These are phyloP conservation scores for Apoderus coryli DNA, from an alignment of 2,888 invertebrate genomes.

Conservation along the genomic window DNA sequence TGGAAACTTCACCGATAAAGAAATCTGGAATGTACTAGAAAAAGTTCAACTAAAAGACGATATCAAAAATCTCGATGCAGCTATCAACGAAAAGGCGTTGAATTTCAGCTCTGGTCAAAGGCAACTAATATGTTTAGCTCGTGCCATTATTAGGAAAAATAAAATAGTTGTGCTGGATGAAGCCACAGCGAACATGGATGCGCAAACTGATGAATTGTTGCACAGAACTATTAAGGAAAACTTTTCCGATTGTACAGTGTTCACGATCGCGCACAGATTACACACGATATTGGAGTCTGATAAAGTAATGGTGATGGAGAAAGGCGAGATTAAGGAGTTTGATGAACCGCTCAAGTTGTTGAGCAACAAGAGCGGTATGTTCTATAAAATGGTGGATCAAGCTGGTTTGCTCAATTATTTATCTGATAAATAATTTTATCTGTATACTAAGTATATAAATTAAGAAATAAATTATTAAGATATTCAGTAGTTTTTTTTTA, in stretches of 20 bases:
- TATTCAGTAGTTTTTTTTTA: too few species aligned
- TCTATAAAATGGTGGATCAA: slow-evolving; percentile 52
- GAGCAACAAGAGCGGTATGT: slow-evolving; percentile 41
- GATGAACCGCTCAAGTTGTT: slow-evolving; percentile 32
- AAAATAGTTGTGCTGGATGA: slow-evolving; percentile 39
- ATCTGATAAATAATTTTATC: too few species aligned
- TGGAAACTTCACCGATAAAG: slow-evolving; percentile 17
- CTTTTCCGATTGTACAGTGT: slow-evolving; percentile 37
- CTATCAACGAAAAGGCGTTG: slow-evolving; percentile 32
- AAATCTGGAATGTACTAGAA: slow-evolving; percentile 21
- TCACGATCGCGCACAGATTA: slow-evolving; percentile 32
- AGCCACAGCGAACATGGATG: slow-evolving; percentile 72
- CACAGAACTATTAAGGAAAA: slow-evolving; percentile 41
- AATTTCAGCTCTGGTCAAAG: slow-evolving; percentile 35
- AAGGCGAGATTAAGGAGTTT: slow-evolving; percentile 30
- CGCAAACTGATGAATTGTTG: slow-evolving; percentile 59
- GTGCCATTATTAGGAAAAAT: slow-evolving; percentile 37
- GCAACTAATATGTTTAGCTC: slow-evolving; percentile 52
- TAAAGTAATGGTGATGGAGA: slow-evolving; percentile 37
- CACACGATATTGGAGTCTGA: slow-evolving; percentile 42
- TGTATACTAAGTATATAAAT: too few species aligned
- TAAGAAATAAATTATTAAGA: too few species aligned
- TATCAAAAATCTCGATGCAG: slow-evolving; percentile 40
- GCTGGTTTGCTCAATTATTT: slow-evolving; percentile 38
- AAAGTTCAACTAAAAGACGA: slow-evolving; percentile 31